Evolutionary conservation across 2,113 vertebrate genomes (phyloP), one percentile per base, ranked within the genome.

Genomic region (Brachypodius melanocephalos): DNA sequence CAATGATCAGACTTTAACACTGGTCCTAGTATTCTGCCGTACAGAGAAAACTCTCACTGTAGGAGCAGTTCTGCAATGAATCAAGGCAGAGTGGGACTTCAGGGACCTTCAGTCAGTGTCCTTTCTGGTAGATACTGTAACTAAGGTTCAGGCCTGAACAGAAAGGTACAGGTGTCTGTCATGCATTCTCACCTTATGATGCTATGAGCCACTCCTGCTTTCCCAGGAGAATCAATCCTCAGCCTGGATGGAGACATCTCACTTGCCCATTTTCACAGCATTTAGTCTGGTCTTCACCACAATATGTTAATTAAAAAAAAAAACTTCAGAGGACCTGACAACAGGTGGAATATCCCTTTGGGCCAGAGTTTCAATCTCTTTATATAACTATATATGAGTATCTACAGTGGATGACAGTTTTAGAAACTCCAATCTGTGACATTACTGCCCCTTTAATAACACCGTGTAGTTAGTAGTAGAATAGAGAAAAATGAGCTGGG

Each of bases 361-460:
- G 29, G 19, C 40, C 42, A 34, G 66, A 91, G 36, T 89, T 82
- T 89, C 62, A 52, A 82, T 54, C 36, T 84, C 34, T 88, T 88
- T 77, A 31, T 74, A 9, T 84, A 84, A 67, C 72, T 84, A 5
- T 14, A 54, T 62, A 3, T 4, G 81, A n/a, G 8, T 55, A 57
- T 74, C 29, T 85, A 14, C 15, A 42, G 46, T 52, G 49, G 69
- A 76, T 34, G 29, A 42, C 22, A 24, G 16, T 15, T 46, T 67
- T 71, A 75, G 76, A 83, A 93, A 43, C 43, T 48, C 46, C 38
- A 51, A 17, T n/a, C 72, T 74, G 46, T 86, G 79, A 61, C n/a
- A n/a, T 67, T 76, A 28, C 31, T 85, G 48, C n/a, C 16, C 26
- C 12, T 78, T 71, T 83, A 82, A 78, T 82, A 88, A 62, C 2